Evolutionary conservation across 2,797 vertebrate genomes (phyloP).

Genomic region (Premnoplex brunnescens): DNA sequence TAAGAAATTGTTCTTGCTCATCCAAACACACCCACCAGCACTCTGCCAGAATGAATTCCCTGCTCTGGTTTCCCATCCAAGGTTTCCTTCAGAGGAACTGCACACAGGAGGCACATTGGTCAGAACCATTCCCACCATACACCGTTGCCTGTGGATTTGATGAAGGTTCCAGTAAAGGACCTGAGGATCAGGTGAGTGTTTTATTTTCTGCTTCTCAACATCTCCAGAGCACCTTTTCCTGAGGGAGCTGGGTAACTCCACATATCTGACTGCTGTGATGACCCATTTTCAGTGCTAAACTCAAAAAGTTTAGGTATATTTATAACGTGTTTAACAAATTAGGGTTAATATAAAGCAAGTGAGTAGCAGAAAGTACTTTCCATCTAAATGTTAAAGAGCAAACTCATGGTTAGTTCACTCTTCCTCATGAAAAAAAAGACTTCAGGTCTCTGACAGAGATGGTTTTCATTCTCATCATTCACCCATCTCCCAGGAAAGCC

Average conservation of each 20-base stretch:
- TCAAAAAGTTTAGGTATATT: not conserved
- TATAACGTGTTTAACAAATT: not conserved
- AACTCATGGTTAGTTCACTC: not conserved
- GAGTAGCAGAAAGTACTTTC: not conserved
- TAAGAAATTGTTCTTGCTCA: not conserved
- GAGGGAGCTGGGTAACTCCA: not conserved
- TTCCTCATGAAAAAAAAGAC: not conserved
- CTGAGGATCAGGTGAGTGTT: slow-evolving; percentile 80
- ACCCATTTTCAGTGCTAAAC: not conserved
- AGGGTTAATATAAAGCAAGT: not conserved
- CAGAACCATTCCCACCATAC: slow-evolving; percentile 82
- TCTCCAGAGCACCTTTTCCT: not conserved
- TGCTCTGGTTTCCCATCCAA: slow-evolving; percentile 3
- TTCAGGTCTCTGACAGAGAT: not conserved
- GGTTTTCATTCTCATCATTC: not conserved
- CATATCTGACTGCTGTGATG: not conserved
- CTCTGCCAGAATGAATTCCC: not conserved
- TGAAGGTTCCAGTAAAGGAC: slow-evolving; percentile 72
- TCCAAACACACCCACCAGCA: not conserved
- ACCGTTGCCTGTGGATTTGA: slow-evolving; percentile 80
- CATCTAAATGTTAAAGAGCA: not conserved
- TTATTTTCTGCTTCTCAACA: not conserved
- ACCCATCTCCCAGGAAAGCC: not conserved
- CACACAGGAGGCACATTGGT: slow-evolving; percentile 78
- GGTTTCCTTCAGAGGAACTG: slow-evolving; percentile 87